Evolutionary conservation across 2,888 invertebrate species (phyloP).

Genomic region (Cosmia trapezina): DNA sequence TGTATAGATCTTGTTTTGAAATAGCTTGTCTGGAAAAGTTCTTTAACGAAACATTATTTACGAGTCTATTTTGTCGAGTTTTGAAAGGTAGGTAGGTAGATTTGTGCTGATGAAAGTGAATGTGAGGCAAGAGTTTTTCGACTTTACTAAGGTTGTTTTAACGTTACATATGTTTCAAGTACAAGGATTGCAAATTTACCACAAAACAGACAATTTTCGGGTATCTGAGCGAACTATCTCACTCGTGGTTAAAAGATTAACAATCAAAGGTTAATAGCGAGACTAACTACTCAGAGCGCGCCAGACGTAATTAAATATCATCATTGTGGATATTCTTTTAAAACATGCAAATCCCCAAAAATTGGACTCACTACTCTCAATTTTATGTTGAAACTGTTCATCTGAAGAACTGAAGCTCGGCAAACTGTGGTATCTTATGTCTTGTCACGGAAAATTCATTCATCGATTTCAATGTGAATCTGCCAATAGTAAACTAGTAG

Average conservation of each 20-base stretch:
- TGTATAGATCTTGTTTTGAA: not conserved
- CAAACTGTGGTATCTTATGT: not conserved
- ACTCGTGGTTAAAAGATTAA: not conserved
- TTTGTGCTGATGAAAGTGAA: not conserved
- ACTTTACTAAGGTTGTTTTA: not conserved
- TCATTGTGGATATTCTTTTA: no score
- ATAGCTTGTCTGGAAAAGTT: not conserved
- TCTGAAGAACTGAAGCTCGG: not conserved
- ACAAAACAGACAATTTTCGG: not conserved
- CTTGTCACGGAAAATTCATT: not conserved
- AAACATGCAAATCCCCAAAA: not conserved
- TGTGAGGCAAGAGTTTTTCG: not conserved
- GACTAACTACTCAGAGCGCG: not conserved
- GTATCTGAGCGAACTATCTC: not conserved
- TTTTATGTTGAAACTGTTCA: not conserved
- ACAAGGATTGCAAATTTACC: not conserved
- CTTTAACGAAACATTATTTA: not conserved
- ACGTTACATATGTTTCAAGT: no score
- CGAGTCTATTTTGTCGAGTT: no score
- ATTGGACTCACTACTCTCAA: not conserved
- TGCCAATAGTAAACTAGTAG: not conserved
- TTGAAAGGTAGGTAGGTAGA: not conserved
- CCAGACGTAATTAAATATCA: conserved; percentile 10
- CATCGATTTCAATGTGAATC: not conserved
- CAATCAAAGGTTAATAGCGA: not conserved